Base-by-base conservation (phyloP, 2,113 vertebrate species). In the Podarcis cretensis region DNA sequence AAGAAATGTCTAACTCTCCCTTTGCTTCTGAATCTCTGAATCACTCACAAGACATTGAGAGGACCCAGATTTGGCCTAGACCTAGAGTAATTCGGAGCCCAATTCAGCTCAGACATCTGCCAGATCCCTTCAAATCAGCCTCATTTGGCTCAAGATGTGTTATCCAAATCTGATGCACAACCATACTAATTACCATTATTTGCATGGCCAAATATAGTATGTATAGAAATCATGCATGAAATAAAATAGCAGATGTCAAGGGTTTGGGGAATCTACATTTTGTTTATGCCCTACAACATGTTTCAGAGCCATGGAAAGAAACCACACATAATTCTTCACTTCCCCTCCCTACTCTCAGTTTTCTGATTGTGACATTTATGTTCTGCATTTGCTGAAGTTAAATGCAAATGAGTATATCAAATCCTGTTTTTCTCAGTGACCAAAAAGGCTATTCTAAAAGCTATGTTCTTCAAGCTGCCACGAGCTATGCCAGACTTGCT, bases 341-440 rank as follows among this genome's bases (percentile, higher is more conserved):
- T 85, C 85, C 83, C 69, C 84, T 81, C 75, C 54, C 78, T 25
- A 40, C 68, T 81, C 40, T 40, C 69, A 27, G 9, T 32, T 65
- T 75, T 43, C 71, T 54, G 57, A 54, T 80, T 40, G 54, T 73
- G 35, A 68, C 63, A 16, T 48, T 48, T 82, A 16, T 71, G 30
- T 13, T 81, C 77, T 78, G 87, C 68, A 13, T 76, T 92, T 81
- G 8, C 66, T 87, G 74, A 75, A 87, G 86, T 54, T 16, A 69
- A 91, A 90, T 85, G 27, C 23, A 73, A 89, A 81, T 37, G 12
- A 83, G 7, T 30, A 27, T 12, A 84, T 76, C 78, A 87, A 86
- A 77, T 84, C 37, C 66, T 43, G 0, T 5, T 3, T 75, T 16
- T 76, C 3, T 7, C 16, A 73, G 9, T 54, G 32, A 0, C 0